Conservation (phyloP, 1,140 invertebrate species). For the Megalonaias nervosa region DNA sequence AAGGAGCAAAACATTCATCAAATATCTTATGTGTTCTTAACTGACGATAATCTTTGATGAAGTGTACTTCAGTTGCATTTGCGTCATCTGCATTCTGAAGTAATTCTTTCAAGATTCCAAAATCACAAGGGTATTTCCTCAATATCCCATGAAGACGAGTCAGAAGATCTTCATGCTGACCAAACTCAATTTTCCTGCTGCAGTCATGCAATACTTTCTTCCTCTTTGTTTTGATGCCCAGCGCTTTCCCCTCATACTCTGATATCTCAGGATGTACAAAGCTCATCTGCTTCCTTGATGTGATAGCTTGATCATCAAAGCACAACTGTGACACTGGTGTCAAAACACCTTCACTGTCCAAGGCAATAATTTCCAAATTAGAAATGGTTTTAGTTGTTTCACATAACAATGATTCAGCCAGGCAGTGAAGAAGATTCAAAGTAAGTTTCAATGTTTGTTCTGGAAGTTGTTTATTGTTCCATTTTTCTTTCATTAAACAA, state of each 20-base stretch:
- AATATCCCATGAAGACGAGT: slow-evolving; percentile 55
- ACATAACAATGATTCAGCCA: not conserved
- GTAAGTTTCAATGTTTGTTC: not conserved
- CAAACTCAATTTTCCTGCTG: slow-evolving; percentile 40
- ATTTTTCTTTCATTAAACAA: not conserved
- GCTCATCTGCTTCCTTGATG: slow-evolving; percentile 19
- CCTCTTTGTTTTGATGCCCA: slow-evolving; percentile 46
- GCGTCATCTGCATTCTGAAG: slow-evolving; percentile 72
- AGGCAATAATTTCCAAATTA: slow-evolving; percentile 24
- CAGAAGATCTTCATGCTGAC: slow-evolving; percentile 58
- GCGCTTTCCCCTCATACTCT: slow-evolving; percentile 1
- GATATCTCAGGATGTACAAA: slow-evolving; percentile 36
- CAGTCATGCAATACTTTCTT: slow-evolving; percentile 12
- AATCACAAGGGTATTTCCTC: slow-evolving; percentile 55
- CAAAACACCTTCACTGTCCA: slow-evolving; percentile 24
- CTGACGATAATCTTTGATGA: slow-evolving; percentile 57
- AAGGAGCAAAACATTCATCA: slow-evolving; percentile 35
- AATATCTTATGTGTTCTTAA: slow-evolving; percentile 39
- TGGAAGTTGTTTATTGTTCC: not conserved
- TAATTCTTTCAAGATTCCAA: slow-evolving; percentile 55
- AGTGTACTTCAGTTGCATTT: slow-evolving; percentile 60
- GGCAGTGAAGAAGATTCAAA: not conserved
- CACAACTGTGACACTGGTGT: slow-evolving; percentile 27
- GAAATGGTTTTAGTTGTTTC: not conserved
- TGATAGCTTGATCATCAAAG: slow-evolving; percentile 36